Base-by-base conservation (phyloP, 2,113 vertebrate species). In the Columba livia region DNA sequence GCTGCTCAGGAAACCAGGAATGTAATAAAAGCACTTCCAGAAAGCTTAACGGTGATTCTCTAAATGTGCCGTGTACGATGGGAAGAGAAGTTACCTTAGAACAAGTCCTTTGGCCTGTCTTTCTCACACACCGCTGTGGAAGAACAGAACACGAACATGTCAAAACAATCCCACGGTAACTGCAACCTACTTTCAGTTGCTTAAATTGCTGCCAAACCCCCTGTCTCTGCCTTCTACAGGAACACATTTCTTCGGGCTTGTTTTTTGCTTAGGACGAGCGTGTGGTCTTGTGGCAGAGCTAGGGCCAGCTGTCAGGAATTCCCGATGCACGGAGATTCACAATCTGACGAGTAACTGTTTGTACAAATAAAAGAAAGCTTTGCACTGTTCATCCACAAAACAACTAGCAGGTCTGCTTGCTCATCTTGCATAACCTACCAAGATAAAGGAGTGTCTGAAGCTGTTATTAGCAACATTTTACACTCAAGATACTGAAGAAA, bases 121-220 rank as follows among this genome's bases (percentile, higher is more conserved):
- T 64, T 79, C 84, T 74, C 78, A 89, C 44, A 77, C 89, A 58
- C 36, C n/a, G 2, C 73, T 36, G 87, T 31, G 64, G 51, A 79
- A 81, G 77, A 90, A 74, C 70, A 73, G 74, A 0, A 54, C 87
- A 26, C 0, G 6, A 88, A 70, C 91, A 23, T 15, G 85, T 95
- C 95, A 95, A 89, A 95, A 95, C 93, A 96, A 53, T 87, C 65
- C 78, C 71, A 70, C 50, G 0, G 24, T 31, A 85, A 85, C 70
- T 82, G 89, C 91, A 89, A 79, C 89, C 95, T 89, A 79, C 81
- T 94, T 93, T 79, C 78, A 72, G 70, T 15, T 5, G 6, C 79
- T 81, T 66, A 54, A 89, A 20, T 5, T 40, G 54, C 85, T 95
- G 91, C 91, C 95, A 85, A 82, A 85, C 29, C 13, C 54, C 3